Evolutionary conservation across 1,140 invertebrate species (phyloP), one percentile per base, ranked within the genome.

Genomic region (Onthophagus taurus): DNA sequence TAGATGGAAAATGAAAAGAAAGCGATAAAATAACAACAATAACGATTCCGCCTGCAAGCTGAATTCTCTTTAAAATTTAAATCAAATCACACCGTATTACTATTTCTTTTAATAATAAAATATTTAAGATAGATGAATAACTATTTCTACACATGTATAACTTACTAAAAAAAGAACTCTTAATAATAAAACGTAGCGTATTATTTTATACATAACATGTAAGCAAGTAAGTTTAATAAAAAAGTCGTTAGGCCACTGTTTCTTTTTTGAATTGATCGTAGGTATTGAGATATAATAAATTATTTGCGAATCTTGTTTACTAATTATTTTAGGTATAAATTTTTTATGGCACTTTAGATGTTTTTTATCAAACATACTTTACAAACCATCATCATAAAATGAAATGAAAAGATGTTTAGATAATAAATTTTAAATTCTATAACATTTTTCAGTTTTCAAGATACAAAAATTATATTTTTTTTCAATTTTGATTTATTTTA

Each of bases 81-180:
- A 44, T 47, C 36, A 41, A 52, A 52, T 49, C 44, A 51, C 48
- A 53, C 51, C 46, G 42, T 53, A 53, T 53, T 45, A 34, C 24
- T 14, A 14, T 33, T 14, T 33, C n/a, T n/a, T n/a, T 37, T 48
- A 48, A 17, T 41, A 11, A 21, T 44, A 44, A 47, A 45, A 49
- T 33, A 44, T 48, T 31, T 41, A 6, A 36, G 49, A 53, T 49
- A 50, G 51, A 44, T 47, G 47, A 53, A 9, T 47, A 37, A 26
- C 24, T 41, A 29, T 33, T 21, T 37, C 24, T 41, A 36, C 14
- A 38, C 36, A 30, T 29, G 29, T 23, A 29, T 30, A 30, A 41
- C 24, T 41, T 29, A 41, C 37, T 41, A 41, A 23, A 41, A 24
- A 41, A 26, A 26, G 18, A 13, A n/a, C n/a, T n/a, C n/a, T 29